Base-by-base conservation (phyloP, 1,140 invertebrate genomes). In the Pachyrhynchus sulphureomaculatus region DNA sequence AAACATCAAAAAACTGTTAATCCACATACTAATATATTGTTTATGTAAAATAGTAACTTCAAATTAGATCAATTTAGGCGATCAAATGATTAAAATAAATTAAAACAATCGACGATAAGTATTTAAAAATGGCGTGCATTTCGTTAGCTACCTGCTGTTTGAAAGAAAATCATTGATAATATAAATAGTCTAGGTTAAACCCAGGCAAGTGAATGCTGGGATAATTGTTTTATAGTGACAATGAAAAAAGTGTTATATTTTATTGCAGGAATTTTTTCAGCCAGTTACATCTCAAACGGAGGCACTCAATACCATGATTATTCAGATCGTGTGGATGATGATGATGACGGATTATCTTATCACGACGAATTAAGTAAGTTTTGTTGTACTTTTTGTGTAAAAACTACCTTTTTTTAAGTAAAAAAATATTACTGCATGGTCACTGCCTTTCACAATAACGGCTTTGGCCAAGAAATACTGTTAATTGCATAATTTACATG, bases 71-170 rank as follows among this genome's bases (percentile, higher is more conserved):
- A 10, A 9, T 1, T 45, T 45, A 1, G 42, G 17, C 1, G 23
- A 45, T 45, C 17, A 21, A 49, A 18, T 15, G 33, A 49, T 32
- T 49, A 29, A 13, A 37, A 37, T 15, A 52, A 52, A 52, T 37
- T 52, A 52, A 6, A 52, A 52, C 49, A 52, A 52, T 52, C 49
- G 21, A 32, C 23, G 49, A 52, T 37, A 49, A n/a, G 33, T 49
- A 47, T n/a, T 10, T 45, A 24, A 45, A 10, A 6, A 48, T 21
- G 29, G 29, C 8, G 13, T 48, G n/a, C n/a, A n/a, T n/a, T n/a
- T n/a, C n/a, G n/a, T n/a, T n/a, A n/a, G 49, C 32, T 24, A 52
- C 34, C 33, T n/a, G 17, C 34, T 13, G 33, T 13, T 49, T n/a
- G n/a, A n/a, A n/a, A n/a, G n/a, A 33, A 21, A 49, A 45, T 17